Evolutionary conservation across 2,797 vertebrate species (phyloP).

Genomic region (Acrossocheilus wenchowensis): DNA sequence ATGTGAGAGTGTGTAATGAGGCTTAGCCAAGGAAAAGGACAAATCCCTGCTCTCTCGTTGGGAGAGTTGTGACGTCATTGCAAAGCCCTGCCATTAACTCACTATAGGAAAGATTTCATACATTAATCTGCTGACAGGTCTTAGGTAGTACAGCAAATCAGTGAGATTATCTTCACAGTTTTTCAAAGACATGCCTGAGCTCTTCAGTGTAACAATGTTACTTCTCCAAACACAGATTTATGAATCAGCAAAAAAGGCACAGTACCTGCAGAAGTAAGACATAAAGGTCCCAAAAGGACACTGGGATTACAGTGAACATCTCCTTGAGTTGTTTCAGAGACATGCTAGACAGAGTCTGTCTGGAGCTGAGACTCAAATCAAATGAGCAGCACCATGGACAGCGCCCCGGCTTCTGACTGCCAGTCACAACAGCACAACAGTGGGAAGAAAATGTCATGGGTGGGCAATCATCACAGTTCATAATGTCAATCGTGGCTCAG

Average conservation of each 20-base stretch:
- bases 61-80: slow-evolving; percentile 38
- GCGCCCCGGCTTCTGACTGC: not conserved
- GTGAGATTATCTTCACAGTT: slow-evolving; percentile 38
- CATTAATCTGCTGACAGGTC: slow-evolving; percentile 41
- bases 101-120: slow-evolving; percentile 19
- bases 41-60: slow-evolving; percentile 39
- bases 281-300: not conserved
- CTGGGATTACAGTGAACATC: slow-evolving; percentile 3
- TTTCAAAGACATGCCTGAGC: slow-evolving; percentile 27
- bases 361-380: slow-evolving; percentile 10
- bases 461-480: slow-evolving; percentile 1
- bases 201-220: not conserved
- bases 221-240: not conserved
- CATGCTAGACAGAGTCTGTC: slow-evolving; percentile 4
- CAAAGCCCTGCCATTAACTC: slow-evolving; percentile 30
- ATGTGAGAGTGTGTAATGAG: slow-evolving; percentile 47
- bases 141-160: slow-evolving; percentile 13
- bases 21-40: slow-evolving; percentile 44
- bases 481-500: not conserved
- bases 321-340: slow-evolving; percentile 12
- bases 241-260: not conserved
- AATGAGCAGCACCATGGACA: slow-evolving; percentile 28
- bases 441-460: slow-evolving; percentile 11
- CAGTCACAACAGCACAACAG: slow-evolving; percentile 9
- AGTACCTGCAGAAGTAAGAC: not conserved